phyloP scores from a whole-genome alignment of 2,888 invertebrate genomes.

The Cephus pulcher region DNA sequence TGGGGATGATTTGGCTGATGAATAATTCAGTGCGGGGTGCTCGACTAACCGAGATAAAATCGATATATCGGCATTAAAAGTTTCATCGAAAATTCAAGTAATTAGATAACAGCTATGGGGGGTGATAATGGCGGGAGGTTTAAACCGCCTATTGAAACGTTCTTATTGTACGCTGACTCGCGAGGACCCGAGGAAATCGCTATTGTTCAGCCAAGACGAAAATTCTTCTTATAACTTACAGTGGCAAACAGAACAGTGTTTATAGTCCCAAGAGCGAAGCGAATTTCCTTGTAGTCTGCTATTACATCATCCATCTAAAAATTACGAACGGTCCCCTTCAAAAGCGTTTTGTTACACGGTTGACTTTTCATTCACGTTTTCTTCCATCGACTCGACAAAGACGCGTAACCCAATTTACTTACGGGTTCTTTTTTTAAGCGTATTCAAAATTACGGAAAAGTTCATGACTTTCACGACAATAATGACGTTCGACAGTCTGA shows the following conservation, averaged over 20 bases:
- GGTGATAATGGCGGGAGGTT: neutral
- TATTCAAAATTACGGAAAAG: neutral
- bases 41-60: neutral
- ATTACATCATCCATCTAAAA: no score
- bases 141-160: no score
- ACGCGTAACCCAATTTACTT: neutral
- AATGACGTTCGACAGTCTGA: neutral
- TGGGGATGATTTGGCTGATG: neutral
- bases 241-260: no score
- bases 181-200: no score
- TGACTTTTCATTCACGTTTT: neutral
- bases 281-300: no score
- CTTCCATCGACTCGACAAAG: neutral
- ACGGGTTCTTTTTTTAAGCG: neutral
- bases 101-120: neutral
- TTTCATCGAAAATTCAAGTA: neutral
- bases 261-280: no score
- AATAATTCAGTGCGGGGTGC: neutral
- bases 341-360: neutral
- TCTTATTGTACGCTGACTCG: no score
- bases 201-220: no score
- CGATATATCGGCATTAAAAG: neutral
- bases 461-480: neutral
- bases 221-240: no score
- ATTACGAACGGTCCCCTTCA: no score